Base-by-base conservation (phyloP, 2,888 invertebrate genomes). In the Saturnia japonica region DNA sequence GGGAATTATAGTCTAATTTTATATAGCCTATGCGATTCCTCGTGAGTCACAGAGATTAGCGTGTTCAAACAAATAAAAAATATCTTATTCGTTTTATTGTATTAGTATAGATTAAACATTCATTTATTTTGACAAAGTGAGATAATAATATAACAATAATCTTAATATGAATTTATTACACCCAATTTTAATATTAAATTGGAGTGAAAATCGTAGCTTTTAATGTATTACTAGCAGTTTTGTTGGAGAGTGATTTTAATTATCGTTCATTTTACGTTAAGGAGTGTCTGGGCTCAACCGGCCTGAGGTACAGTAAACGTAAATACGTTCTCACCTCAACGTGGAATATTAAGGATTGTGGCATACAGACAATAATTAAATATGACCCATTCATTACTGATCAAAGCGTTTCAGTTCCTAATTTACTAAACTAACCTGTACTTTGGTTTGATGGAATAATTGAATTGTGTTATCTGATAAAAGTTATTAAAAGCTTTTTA, bases 181-280 rank as follows among this genome's bases (percentile, higher is more conserved):
- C 34, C 6, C 2, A 34, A 34, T 34, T 34, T 2, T 34, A 34
- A 34, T 34, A 34, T 34, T 6, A 34, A 34, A 34, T 34, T 34
- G 34, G 34, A 34, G 34, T 34, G 34, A 34, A 34, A 34, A 34
- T 34, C 34, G 34, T 6, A 68, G 67, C 70, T 70, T 19, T 34
- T 16, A 40, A 19, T 70, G 60, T 60, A n/a, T n/a, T 1, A n/a
- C 34, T 8, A 34, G 60, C 60, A 45, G 67, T n/a, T 40, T 45
- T 71, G 70, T 73, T 67, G 68, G 70, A 71, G 74, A 74, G 73
- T 74, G 73, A 72, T 78, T 78, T 78, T 78, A 76, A 78, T 78
- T 75, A 76, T 72, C 72, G 74, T 72, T 71, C 72, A 70, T 68
- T 68, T 67, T 25, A 25, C 70, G 68, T 74, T 73, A 34, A 73